Evolutionary conservation across 2,113 vertebrate genomes (phyloP).

Genomic region (Microtus ochrogaster): DNA sequence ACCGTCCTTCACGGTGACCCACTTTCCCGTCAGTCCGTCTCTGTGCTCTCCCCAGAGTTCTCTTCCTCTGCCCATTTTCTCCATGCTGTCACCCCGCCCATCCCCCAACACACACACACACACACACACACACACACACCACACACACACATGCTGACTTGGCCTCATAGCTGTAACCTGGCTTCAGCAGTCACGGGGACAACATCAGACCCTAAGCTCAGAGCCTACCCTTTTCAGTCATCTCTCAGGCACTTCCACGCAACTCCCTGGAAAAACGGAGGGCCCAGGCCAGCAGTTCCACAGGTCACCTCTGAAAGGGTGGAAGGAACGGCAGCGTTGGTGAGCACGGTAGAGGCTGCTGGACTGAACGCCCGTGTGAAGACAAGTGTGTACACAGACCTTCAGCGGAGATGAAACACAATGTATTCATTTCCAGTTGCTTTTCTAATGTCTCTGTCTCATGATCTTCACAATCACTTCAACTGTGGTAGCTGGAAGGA

Average conservation of each 20-base stretch:
- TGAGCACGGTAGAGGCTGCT: neutral
- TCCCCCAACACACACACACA: neutral
- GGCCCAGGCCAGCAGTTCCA: neutral
- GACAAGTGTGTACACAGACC: neutral
- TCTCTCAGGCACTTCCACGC: neutral
- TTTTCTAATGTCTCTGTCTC: neutral
- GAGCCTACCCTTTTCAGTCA: neutral
- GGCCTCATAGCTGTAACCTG: neutral
- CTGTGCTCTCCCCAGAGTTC: neutral
- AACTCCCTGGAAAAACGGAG: neutral
- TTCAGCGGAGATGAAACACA: neutral
- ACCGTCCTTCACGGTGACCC: neutral
- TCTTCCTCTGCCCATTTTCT: neutral
- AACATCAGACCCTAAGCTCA: neutral
- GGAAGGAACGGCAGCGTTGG: neutral
- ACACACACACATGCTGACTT: neutral
- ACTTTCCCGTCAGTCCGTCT: neutral
- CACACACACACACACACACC: too few relatives aligned
- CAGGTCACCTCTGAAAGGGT: neutral
- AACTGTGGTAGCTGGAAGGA: neutral
- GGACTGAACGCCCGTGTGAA: neutral
- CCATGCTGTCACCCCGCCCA: fast-evolving
- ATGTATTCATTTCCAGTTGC: neutral
- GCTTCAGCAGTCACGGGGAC: neutral
- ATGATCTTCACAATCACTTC: neutral